These are phyloP conservation scores for Junco hyemalis DNA, from an alignment of 2,113 vertebrate genomes.

Conservation along the genomic window DNA sequence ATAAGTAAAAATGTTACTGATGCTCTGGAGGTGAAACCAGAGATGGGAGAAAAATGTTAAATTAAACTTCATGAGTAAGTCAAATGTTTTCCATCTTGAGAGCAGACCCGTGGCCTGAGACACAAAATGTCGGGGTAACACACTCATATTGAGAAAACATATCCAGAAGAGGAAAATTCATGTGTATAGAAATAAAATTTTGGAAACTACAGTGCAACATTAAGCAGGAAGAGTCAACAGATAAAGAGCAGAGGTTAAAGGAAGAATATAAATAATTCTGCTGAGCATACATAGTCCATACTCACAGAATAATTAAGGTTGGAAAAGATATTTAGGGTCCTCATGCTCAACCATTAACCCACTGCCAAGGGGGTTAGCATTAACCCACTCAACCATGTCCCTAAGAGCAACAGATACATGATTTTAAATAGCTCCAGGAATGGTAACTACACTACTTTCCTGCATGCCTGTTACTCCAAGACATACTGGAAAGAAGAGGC, in stretches of 20 bases:
- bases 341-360: neutral
- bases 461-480: neutral
- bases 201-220: neutral
- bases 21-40: neutral
- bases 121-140: neutral
- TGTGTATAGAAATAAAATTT: neutral
- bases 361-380: neutral
- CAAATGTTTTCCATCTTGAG: constrained; percentile 8
- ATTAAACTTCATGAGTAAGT: neutral
- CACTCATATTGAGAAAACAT: neutral
- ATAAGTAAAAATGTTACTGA: neutral
- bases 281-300: neutral
- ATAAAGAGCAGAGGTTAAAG: neutral
- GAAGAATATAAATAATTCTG: neutral
- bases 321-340: neutral
- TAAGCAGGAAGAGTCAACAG: neutral
- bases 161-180: neutral
- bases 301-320: neutral
- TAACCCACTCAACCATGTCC: neutral
- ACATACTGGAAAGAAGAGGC: neutral
- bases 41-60: neutral
- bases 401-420: rapidly evolving
- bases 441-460: neutral
- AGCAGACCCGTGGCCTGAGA: neutral
- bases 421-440: neutral